phyloP scores from a whole-genome alignment of 2,113 vertebrate genomes.

The Speoplatyrhinus poulsoni region DNA sequence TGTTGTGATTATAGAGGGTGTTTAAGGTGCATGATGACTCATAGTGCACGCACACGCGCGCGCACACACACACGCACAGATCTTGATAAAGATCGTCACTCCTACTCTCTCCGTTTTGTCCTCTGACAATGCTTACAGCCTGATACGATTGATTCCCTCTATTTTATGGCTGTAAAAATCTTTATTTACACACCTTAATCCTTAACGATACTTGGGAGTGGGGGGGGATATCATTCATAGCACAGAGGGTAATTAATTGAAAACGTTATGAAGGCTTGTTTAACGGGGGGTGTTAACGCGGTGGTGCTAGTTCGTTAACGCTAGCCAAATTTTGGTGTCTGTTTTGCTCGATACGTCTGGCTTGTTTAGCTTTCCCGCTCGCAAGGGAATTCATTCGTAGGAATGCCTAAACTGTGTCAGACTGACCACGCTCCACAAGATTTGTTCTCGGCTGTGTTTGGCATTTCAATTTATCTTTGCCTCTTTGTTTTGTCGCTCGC shows the following conservation, averaged over 20 bases:
- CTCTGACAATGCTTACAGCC: conserved; percentile 57
- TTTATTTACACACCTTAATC: conserved; percentile 49
- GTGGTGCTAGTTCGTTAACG: conserved; percentile 7
- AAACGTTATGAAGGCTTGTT: conserved; percentile 23
- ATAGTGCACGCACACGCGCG: conserved; percentile 14
- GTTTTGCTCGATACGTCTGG: conserved; percentile 27
- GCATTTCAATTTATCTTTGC: conserved; percentile 15
- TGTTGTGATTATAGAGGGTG: conserved; percentile 65
- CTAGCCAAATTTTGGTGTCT: background rate
- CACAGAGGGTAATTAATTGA: conserved; percentile 33
- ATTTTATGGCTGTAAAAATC: conserved; percentile 43
- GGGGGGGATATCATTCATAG: conserved; percentile 16
- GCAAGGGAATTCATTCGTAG: conserved; percentile 20
- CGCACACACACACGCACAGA: conserved; percentile 2
- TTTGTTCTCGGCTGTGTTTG: conserved; percentile 6
- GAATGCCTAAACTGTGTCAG: conserved; percentile 32
- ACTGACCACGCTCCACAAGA: conserved; percentile 19
- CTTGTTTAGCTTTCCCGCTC: conserved; percentile 34
- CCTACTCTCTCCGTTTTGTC: conserved; percentile 37
- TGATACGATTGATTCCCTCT: conserved; percentile 48
- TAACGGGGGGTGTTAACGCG: conserved; percentile 1
- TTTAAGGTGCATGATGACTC: conserved; percentile 66
- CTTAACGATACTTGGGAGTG: conserved; percentile 6
- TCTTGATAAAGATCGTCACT: conserved; percentile 57
- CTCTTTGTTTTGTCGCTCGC: conserved; percentile 20